These are phyloP conservation scores for Lipophrys pholis DNA, from an alignment of 2,113 vertebrate genomes.

Conservation along the genomic window DNA sequence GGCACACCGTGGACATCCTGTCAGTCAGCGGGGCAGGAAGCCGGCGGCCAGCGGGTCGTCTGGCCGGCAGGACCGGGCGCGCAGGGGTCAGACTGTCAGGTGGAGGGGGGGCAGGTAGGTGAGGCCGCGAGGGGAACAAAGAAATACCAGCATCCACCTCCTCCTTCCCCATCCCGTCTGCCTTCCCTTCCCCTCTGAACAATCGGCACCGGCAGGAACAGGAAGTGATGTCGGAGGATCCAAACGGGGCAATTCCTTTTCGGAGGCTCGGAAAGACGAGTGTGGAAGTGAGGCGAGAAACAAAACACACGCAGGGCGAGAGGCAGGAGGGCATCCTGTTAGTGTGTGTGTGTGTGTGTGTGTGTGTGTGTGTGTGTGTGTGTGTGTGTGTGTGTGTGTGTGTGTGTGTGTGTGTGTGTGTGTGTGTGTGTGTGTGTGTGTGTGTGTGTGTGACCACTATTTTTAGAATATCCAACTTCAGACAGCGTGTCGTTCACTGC, in stretches of 20 bases:
- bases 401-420: too few relatives aligned
- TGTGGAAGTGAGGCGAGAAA: conserved; percentile 56
- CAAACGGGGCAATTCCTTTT: conserved; percentile 70
- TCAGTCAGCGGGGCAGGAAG: conserved; percentile 66
- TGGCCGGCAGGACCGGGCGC: conserved; percentile 50
- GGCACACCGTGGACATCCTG: conserved; percentile 63
- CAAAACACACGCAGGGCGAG: conserved; percentile 31
- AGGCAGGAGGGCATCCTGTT: conserved; percentile 54
- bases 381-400: too few relatives aligned
- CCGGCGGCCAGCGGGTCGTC: conserved; percentile 44
- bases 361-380: too few relatives aligned
- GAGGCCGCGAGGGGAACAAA: conserved; percentile 67
- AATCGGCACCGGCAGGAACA: conserved; percentile 73
- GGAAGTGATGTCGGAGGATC: conserved; percentile 76
- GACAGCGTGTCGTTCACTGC: too few relatives aligned
- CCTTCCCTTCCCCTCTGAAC: conserved; percentile 72
- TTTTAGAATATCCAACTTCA: too few relatives aligned
- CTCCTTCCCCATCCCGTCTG: conserved; percentile 52
- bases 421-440: too few relatives aligned
- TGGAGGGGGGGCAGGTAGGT: conserved; percentile 66
- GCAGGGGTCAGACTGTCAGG: conserved; percentile 65
- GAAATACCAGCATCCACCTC: not conserved
- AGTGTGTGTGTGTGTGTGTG: too few relatives aligned
- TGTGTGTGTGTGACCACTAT: too few relatives aligned
- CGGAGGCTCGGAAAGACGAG: conserved; percentile 49